A percentile compares a stretch with the other conserved stretches of the same genome.
Evolutionary conservation across 2,113 vertebrate species (phyloP).

Genomic region (Varanus salvator): DNA sequence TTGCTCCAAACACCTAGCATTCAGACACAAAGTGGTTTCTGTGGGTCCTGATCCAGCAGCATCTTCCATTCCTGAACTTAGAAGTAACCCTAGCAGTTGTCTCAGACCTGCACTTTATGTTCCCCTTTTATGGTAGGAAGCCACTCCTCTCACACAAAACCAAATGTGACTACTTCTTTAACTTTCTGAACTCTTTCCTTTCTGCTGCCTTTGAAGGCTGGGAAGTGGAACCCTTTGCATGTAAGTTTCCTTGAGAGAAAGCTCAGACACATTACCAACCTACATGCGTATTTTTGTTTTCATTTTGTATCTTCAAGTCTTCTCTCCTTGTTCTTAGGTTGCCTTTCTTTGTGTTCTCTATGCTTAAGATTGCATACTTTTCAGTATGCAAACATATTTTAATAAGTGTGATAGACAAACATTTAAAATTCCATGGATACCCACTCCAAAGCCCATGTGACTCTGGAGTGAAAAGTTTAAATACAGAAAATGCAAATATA

Average conservation of each 20-base stretch:
- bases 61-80: neutral
- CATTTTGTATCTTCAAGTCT: neutral
- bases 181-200: slow-evolving; percentile 75
- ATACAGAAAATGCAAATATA: neutral
- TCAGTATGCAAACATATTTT: no score
- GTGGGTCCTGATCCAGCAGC: neutral
- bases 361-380: neutral
- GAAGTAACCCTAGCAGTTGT: slow-evolving; percentile 18
- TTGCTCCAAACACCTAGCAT: no score
- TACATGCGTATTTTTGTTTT: neutral
- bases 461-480: neutral
- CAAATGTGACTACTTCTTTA: slow-evolving; percentile 67
- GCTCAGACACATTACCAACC: neutral
- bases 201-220: slow-evolving; percentile 86
- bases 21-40: neutral
- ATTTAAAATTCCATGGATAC: neutral
- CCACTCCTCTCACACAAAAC: slow-evolving; percentile 55
- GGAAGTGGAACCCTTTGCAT: slow-evolving; percentile 97
- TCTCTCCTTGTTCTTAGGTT: neutral
- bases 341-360: neutral
- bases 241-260: slow-evolving; percentile 84
- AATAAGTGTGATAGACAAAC: no score
- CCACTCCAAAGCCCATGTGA: neutral
- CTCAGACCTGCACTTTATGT: slow-evolving; percentile 21
- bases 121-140: slow-evolving; percentile 4